Percentiles rank a stretch among this genome's conserved stretches.
Conservation (phyloP, 2,888 invertebrate genomes). For the Keiferia lycopersicella region DNA sequence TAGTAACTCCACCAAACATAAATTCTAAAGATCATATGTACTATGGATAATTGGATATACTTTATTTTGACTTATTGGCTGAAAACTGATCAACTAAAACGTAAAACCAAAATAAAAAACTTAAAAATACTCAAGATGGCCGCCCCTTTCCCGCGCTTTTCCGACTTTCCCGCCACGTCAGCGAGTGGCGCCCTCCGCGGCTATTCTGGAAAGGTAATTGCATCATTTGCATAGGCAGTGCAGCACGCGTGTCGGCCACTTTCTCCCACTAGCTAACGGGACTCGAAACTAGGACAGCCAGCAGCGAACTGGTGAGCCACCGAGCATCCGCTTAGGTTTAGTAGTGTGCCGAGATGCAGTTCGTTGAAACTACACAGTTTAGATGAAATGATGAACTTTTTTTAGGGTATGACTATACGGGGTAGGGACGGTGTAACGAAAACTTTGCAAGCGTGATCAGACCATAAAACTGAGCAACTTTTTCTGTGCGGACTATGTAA, state of each 20-base stretch:
- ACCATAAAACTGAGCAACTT: too few species aligned
- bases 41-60: too few species aligned
- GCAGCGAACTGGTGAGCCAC: conserved; percentile 17
- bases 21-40: too few species aligned
- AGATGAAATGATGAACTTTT: too few species aligned
- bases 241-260: conserved; percentile 60
- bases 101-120: neutral
- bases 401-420: too few species aligned
- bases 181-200: conserved; percentile 35
- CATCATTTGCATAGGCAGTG: conserved; percentile 77
- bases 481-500: too few species aligned
- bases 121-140: conserved; percentile 4
- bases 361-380: neutral
- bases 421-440: too few species aligned
- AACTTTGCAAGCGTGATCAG: too few species aligned
- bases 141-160: conserved; percentile 23
- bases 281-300: conserved; percentile 60
- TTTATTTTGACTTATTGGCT: too few species aligned
- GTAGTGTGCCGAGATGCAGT: conserved; percentile 13
- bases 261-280: conserved; percentile 77
- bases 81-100: neutral
- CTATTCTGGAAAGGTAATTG: conserved; percentile 55
- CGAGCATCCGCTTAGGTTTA: conserved; percentile 21
- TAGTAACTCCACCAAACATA: too few species aligned
- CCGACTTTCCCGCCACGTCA: conserved; percentile 27